phyloP scores from a whole-genome alignment of 37 sponge, comb jelly and placozoan genomes.

The Beroe ovata region DNA sequence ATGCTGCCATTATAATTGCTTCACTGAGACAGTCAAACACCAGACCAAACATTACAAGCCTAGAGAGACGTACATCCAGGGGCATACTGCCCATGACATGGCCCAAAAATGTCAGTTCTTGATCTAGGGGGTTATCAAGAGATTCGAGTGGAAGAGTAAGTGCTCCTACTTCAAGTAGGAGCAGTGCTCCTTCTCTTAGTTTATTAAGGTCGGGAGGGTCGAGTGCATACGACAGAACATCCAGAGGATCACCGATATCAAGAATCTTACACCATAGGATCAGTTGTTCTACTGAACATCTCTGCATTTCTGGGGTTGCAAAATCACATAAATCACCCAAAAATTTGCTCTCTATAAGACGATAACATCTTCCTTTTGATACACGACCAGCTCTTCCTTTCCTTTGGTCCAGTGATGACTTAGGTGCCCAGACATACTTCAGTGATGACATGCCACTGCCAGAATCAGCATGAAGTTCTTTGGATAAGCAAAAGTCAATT shows the following conservation, averaged over 20 bases:
- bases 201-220: slow-evolving; percentile 77
- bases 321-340: slow-evolving; percentile 70
- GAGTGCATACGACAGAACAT: slow-evolving; percentile 78
- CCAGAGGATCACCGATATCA: slow-evolving; percentile 83
- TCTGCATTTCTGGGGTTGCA: slow-evolving; percentile 86
- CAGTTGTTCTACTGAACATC: slow-evolving; percentile 82
- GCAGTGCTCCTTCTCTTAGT: slow-evolving; percentile 44
- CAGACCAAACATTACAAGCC: slow-evolving; percentile 86
- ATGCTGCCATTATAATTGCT: slow-evolving; percentile 67
- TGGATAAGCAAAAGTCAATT: slow-evolving; percentile 92
- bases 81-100: slow-evolving; percentile 80
- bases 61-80: slow-evolving; percentile 79
- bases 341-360: slow-evolving; percentile 78
- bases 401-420: slow-evolving; percentile 84
- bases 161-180: slow-evolving; percentile 60
- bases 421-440: slow-evolving; percentile 79
- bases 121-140: slow-evolving; percentile 77
- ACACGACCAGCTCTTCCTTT: slow-evolving; percentile 91
- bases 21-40: slow-evolving; percentile 88
- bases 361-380: slow-evolving; percentile 81
- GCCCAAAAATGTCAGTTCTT: slow-evolving; percentile 89
- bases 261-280: slow-evolving; percentile 86
- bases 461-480: slow-evolving; percentile 83
- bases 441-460: slow-evolving; percentile 82
- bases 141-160: slow-evolving; percentile 39